phyloP scores from a whole-genome alignment of 35 echinoderm and acorn worm species.

The Acanthaster planci region DNA sequence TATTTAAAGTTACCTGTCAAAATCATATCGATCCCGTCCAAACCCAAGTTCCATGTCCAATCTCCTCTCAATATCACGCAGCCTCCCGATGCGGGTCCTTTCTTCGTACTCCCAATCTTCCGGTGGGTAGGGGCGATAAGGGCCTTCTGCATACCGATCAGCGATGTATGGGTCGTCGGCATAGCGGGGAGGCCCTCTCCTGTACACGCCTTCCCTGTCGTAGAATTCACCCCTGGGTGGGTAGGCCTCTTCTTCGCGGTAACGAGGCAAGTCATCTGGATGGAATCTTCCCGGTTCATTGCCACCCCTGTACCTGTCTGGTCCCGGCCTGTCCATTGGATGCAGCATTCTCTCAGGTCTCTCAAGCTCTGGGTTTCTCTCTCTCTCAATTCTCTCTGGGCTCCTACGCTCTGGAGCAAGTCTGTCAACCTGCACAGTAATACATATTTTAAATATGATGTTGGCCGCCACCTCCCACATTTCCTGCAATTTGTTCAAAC shows the following conservation, averaged over 20 bases:
- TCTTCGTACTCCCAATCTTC: background rate
- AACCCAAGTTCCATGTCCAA: constrained; percentile 25
- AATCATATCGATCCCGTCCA: background rate
- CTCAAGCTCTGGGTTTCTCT: constrained; percentile 32
- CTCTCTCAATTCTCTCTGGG: background rate
- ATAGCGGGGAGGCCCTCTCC: background rate
- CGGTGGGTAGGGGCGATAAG: background rate
- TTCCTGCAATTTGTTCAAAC: too few species aligned
- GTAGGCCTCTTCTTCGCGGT: background rate
- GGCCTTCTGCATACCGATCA: background rate
- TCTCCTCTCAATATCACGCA: background rate
- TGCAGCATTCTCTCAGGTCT: constrained; percentile 3
- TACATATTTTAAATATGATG: too few species aligned
- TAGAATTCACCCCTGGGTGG: background rate
- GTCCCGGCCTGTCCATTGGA: background rate
- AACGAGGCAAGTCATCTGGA: background rate
- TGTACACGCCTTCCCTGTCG: background rate
- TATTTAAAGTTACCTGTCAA: background rate
- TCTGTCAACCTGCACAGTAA: background rate
- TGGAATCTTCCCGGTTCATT: background rate
- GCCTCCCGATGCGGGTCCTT: background rate
- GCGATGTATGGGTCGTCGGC: background rate
- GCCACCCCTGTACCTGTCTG: background rate
- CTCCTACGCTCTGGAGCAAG: background rate
- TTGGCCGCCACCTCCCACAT: too few species aligned